These are phyloP conservation scores for Nothura maculosa DNA, from an alignment of 2,797 vertebrate genomes.

Conservation along the genomic window DNA sequence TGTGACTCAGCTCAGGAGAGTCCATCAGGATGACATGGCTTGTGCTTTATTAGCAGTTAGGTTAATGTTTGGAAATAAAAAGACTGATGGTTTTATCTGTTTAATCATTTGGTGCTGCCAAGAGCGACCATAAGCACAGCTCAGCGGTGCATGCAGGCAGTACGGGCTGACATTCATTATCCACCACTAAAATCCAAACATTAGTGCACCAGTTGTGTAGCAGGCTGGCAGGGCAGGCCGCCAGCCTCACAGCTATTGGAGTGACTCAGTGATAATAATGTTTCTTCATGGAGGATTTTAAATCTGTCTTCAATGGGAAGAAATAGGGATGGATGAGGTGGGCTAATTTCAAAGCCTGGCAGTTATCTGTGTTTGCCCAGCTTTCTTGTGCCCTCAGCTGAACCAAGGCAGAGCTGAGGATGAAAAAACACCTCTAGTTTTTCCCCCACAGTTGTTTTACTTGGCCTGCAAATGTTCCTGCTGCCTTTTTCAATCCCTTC, in stretches of 20 bases:
- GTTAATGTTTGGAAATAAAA: constrained; percentile 78
- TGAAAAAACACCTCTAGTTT: neutral
- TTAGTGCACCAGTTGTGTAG: constrained; percentile 36
- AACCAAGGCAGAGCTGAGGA: neutral
- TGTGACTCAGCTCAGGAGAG: constrained; percentile 74
- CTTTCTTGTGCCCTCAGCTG: neutral
- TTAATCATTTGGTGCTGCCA: constrained; percentile 66
- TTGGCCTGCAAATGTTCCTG: accelerated
- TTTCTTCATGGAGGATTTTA: constrained; percentile 33
- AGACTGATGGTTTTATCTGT: constrained; percentile 75
- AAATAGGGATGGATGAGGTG: neutral
- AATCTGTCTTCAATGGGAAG: neutral
- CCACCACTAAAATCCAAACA: constrained; percentile 55
- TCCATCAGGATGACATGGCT: constrained; percentile 48
- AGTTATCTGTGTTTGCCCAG: neutral
- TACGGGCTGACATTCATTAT: constrained; percentile 30
- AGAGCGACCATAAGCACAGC: constrained; percentile 37
- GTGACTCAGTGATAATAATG: constrained; percentile 34
- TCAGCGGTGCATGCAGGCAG: neutral
- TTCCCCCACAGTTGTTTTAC: neutral
- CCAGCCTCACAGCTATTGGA: constrained; percentile 28
- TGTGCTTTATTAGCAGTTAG: constrained; percentile 75
- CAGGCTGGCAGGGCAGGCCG: constrained; percentile 62
- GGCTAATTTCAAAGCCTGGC: neutral
- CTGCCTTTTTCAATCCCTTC: neutral